phyloP scores from a whole-genome alignment of 2,113 vertebrate genomes.

The Malurus alboscapulatus region DNA sequence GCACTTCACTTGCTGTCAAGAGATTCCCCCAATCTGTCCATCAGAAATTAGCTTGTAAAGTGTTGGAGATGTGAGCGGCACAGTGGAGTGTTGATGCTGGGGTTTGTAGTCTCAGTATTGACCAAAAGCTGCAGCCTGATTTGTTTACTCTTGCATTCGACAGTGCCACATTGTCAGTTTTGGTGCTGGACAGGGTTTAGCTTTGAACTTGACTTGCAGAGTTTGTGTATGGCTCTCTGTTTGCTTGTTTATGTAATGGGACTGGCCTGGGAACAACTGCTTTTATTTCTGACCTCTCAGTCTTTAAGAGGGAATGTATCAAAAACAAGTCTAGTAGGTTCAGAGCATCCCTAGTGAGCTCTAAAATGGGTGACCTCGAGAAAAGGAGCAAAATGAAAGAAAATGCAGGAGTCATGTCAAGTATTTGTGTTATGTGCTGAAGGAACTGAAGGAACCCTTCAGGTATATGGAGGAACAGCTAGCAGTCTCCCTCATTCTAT shows the following conservation, averaged over 20 bases:
- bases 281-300: neutral
- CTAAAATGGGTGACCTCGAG: neutral
- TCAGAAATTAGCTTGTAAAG: rapidly evolving
- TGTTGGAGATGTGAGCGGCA: neutral
- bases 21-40: neutral
- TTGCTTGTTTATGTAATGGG: neutral
- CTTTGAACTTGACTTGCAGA: neutral
- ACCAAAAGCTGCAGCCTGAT: neutral
- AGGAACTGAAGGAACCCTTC: neutral
- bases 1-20: neutral
- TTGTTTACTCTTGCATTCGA: neutral
- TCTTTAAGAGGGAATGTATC: neutral
- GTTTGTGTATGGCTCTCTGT: neutral
- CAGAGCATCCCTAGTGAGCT: neutral
- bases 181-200: neutral
- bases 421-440: neutral
- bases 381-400: neutral
- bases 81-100: neutral
- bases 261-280: neutral
- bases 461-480: neutral
- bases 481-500: neutral
- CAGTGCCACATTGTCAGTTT: neutral
- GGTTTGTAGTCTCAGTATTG: neutral
- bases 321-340: neutral
- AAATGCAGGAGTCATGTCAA: neutral